phyloP scores from a whole-genome alignment of 2,797 vertebrate genomes.

The Adelosebastes latens region DNA sequence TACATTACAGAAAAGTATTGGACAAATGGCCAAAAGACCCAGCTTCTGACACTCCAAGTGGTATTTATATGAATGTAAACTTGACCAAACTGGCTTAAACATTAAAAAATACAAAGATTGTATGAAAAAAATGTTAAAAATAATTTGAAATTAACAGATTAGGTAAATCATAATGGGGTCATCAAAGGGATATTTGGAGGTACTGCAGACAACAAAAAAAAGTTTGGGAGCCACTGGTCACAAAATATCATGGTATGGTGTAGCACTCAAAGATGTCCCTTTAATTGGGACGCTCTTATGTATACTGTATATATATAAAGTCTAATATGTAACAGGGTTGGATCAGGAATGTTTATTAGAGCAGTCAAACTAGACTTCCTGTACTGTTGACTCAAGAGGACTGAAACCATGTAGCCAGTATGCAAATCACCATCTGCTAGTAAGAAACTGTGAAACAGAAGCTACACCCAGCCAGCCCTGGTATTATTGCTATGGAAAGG shows the following conservation, averaged over 20 bases:
- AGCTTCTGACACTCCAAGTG: no score
- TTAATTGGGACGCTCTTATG: no score
- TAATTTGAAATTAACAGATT: no score
- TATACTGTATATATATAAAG: background rate
- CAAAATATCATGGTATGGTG: rapidly evolving
- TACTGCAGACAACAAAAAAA: no score
- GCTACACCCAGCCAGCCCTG: background rate
- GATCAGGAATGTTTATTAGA: background rate
- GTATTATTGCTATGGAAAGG: rapidly evolving
- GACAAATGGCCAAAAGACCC: no score
- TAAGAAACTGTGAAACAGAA: background rate
- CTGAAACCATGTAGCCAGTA: background rate
- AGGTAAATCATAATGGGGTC: no score
- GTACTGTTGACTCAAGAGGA: constrained; percentile 1
- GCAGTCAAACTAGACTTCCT: constrained; percentile 53
- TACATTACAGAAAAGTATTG: no score
- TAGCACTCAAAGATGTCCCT: no score
- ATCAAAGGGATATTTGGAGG: no score
- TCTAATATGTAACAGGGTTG: background rate
- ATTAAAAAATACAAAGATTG: no score
- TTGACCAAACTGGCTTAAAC: background rate
- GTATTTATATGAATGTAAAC: background rate
- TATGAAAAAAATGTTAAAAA: no score
- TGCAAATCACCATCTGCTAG: constrained; percentile 24
- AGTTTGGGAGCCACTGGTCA: no score